These are phyloP conservation scores for Drymodes brunneopygia DNA, from an alignment of 2,113 vertebrate species.

Conservation along the genomic window DNA sequence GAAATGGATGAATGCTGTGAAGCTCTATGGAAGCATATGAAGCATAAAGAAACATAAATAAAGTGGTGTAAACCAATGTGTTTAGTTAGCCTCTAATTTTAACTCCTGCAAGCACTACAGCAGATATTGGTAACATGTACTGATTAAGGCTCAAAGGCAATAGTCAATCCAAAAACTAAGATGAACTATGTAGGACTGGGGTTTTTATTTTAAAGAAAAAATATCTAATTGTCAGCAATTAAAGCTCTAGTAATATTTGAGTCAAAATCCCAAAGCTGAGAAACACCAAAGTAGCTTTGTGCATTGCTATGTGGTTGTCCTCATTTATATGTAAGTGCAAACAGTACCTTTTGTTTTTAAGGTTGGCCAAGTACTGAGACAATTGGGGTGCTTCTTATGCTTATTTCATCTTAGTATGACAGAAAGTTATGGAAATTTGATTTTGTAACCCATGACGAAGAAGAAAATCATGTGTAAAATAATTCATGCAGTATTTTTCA, in stretches of 20 bases:
- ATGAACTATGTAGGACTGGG: background rate
- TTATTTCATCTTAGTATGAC: background rate
- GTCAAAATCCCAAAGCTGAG: background rate
- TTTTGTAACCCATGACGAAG: background rate
- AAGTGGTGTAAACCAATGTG: background rate
- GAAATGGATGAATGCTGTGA: slow-evolving; percentile 12
- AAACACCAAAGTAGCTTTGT: background rate
- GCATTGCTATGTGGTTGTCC: background rate
- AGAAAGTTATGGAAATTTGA: background rate
- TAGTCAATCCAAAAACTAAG: background rate
- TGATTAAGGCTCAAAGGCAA: background rate
- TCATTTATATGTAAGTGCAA: background rate
- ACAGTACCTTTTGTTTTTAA: background rate
- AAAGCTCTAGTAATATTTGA: background rate
- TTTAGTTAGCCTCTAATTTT: background rate
- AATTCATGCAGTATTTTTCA: background rate
- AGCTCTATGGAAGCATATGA: slow-evolving; percentile 1
- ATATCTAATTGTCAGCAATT: background rate
- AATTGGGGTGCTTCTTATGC: background rate
- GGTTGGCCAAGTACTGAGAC: background rate
- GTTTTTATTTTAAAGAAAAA: background rate
- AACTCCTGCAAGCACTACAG: background rate
- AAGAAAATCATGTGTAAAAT: background rate
- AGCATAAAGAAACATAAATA: slow-evolving; percentile 25
- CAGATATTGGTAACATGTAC: background rate